These are phyloP conservation scores for Dinomys branickii DNA, from an alignment of 2,113 vertebrate genomes.

Conservation along the genomic window DNA sequence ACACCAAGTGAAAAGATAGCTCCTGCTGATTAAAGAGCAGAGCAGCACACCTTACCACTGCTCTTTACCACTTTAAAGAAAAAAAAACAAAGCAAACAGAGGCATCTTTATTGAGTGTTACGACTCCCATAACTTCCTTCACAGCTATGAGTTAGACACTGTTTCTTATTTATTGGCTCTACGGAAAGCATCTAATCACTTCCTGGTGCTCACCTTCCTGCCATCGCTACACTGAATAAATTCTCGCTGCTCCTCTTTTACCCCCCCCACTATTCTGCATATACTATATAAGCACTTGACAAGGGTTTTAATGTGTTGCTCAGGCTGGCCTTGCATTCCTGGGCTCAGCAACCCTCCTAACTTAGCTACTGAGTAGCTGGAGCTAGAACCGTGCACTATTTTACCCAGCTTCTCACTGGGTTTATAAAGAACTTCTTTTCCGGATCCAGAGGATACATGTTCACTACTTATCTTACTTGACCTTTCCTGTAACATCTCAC, in stretches of 20 bases:
- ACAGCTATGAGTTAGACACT: conserved; percentile 21
- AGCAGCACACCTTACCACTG: not conserved
- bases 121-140: conserved; percentile 14
- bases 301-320: not conserved
- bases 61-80: conserved; percentile 60
- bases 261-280: not conserved
- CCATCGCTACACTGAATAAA: not conserved
- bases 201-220: conserved; percentile 40
- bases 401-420: not conserved
- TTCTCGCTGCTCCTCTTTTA: not conserved
- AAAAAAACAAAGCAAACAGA: conserved; percentile 14
- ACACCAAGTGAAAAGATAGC: not conserved
- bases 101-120: conserved; percentile 28
- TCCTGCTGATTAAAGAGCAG: conserved; percentile 33
- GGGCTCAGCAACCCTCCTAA: not conserved
- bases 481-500: not conserved
- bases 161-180: conserved; percentile 15
- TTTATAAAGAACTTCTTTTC: not conserved
- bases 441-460: not conserved
- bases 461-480: conserved; percentile 5
- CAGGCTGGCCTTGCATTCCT: not conserved
- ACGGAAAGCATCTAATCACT: conserved; percentile 46
- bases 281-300: not conserved
- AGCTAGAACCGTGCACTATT: not conserved
- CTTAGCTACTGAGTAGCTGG: not conserved